phyloP scores from a whole-genome alignment of 2,888 invertebrate genomes.

The Sphaerophoria taeniata region DNA sequence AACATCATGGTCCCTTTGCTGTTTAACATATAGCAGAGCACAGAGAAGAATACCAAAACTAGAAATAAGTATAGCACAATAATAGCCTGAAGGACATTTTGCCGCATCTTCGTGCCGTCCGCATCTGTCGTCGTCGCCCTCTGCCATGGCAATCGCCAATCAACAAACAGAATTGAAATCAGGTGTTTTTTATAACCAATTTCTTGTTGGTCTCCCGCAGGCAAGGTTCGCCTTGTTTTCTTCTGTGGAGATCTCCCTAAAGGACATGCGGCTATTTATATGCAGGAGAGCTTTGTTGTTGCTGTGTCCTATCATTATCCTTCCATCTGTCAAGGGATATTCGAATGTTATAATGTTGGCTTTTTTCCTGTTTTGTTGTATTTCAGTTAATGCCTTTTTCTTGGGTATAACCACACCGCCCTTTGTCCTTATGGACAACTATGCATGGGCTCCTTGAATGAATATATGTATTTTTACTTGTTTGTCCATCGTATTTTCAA shows the following conservation, averaged over 20 bases:
- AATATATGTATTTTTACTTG: conserved; percentile 32
- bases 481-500: conserved; percentile 62
- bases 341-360: background rate
- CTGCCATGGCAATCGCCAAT: conserved; percentile 32
- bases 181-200: conserved; percentile 62
- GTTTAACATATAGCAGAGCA: conserved; percentile 46
- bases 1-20: conserved; percentile 26
- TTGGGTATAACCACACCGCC: conserved; percentile 1
- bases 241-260: conserved; percentile 33
- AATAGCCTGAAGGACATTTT: conserved; percentile 48
- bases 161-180: conserved; percentile 54
- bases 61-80: background rate
- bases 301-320: conserved; percentile 14
- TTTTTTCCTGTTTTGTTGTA: background rate
- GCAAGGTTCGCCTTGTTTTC: conserved; percentile 8
- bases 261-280: conserved; percentile 41
- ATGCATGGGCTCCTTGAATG: conserved; percentile 20
- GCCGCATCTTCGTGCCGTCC: conserved; percentile 44
- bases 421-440: conserved; percentile 44
- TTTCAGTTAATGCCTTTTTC: conserved; percentile 36
- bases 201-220: conserved; percentile 12
- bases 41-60: conserved; percentile 3
- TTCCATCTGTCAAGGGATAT: conserved; percentile 37
- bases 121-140: no score
- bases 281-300: conserved; percentile 22